Percentiles rank a stretch among this genome's conserved stretches.
Evolutionary conservation across 2,113 vertebrate species (phyloP).

Genomic region (Perca fluviatilis): DNA sequence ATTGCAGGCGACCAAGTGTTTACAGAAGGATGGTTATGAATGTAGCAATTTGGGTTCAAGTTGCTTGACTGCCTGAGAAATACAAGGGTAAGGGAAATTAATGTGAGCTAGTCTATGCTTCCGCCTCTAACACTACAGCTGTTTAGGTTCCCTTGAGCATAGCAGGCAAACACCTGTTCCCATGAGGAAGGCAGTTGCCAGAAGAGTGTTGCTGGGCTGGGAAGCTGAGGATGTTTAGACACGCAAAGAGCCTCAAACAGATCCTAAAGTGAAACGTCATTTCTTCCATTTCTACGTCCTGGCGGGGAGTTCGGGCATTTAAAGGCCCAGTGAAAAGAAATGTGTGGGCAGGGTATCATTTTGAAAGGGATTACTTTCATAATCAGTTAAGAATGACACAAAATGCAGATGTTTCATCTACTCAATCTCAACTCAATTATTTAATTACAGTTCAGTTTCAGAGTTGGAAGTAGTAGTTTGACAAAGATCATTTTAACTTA

Average conservation of each 20-base stretch:
- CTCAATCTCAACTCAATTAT: background rate
- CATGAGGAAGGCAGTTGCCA: slow-evolving; percentile 1
- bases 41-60: background rate
- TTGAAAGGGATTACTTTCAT: background rate
- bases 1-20: background rate
- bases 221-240: slow-evolving; percentile 9
- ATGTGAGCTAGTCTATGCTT: background rate
- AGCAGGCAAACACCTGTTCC: slow-evolving; percentile 17
- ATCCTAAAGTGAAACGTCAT: background rate
- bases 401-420: background rate
- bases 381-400: background rate
- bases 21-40: background rate
- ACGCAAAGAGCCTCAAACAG: background rate
- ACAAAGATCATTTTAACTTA: background rate
- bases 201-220: background rate
- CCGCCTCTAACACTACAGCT: background rate
- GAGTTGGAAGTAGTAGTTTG: background rate
- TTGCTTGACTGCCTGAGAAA: background rate
- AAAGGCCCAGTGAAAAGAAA: background rate
- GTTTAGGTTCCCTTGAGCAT: background rate
- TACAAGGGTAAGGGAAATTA: background rate
- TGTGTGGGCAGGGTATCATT: background rate
- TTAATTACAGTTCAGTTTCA: background rate
- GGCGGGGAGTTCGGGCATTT: background rate
- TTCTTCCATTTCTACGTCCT: background rate